Evolutionary conservation across 2,113 vertebrate species (phyloP).

Genomic region (Oryzias woworae): DNA sequence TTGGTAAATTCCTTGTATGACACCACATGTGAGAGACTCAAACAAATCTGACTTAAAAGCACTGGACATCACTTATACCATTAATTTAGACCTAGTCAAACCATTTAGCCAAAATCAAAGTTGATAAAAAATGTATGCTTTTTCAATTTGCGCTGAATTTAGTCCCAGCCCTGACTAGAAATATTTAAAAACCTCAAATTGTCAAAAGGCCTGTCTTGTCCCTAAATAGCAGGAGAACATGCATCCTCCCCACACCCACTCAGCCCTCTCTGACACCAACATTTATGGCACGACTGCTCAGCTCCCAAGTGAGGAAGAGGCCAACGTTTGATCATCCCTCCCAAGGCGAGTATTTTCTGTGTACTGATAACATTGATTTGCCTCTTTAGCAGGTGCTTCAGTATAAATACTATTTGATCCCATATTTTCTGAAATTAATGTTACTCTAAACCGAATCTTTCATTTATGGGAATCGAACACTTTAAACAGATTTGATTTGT

Average conservation of each 20-base stretch:
- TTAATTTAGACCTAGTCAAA: too few species aligned
- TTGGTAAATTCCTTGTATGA: neutral
- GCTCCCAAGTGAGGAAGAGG: neutral
- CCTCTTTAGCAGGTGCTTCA: too few species aligned
- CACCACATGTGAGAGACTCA: neutral
- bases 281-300: neutral
- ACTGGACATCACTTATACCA: too few species aligned
- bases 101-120: too few species aligned
- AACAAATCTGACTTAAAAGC: neutral
- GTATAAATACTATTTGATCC: too few species aligned
- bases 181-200: neutral
- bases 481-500: too few species aligned
- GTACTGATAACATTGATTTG: too few species aligned
- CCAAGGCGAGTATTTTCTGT: neutral
- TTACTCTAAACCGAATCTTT: too few species aligned
- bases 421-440: too few species aligned
- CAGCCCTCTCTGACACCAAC: constrained; percentile 2
- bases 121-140: neutral
- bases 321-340: neutral
- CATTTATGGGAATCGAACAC: too few species aligned
- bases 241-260: neutral
- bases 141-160: neutral
- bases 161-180: neutral
- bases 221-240: neutral
- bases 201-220: constrained; percentile 6